Percentiles rank a stretch among this genome's conserved stretches.
These are phyloP conservation scores for Erethizon dorsatum DNA, from an alignment of 2,797 vertebrate genomes.

Conservation along the genomic window DNA sequence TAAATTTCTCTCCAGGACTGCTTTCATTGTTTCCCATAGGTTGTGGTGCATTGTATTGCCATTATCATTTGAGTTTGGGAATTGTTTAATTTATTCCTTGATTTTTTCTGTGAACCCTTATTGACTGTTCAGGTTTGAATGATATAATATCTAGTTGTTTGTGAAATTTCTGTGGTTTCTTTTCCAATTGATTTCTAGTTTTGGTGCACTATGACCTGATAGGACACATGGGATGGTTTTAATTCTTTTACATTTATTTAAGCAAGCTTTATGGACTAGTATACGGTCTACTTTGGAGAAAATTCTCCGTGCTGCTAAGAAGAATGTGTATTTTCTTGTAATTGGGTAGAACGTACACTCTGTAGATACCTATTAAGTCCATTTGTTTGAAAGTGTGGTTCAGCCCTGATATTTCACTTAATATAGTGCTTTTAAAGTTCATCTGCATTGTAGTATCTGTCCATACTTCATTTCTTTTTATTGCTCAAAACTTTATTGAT, in stretches of 20 bases:
- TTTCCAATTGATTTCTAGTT: background rate
- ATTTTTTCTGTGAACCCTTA: background rate
- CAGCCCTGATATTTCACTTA: background rate
- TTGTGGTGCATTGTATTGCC: background rate
- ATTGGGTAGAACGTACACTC: background rate
- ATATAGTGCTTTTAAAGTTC: background rate
- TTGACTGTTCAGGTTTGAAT: background rate
- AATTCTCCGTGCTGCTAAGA: background rate
- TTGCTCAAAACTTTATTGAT: background rate
- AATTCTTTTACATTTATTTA: background rate
- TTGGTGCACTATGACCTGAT: background rate
- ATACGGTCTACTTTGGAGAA: background rate
- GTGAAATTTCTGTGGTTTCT: background rate
- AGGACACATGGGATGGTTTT: background rate
- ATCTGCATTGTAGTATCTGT: background rate
- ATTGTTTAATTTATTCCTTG: background rate
- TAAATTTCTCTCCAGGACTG: background rate
- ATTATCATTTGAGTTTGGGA: background rate
- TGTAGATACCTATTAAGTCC: background rate
- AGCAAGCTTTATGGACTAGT: background rate
- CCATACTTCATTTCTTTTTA: background rate
- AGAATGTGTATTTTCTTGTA: background rate
- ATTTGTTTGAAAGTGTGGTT: background rate
- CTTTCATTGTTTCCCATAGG: background rate
- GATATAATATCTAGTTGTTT: background rate